These are phyloP conservation scores for Ectropis grisescens DNA, from an alignment of 1,140 invertebrate genomes.

Conservation along the genomic window DNA sequence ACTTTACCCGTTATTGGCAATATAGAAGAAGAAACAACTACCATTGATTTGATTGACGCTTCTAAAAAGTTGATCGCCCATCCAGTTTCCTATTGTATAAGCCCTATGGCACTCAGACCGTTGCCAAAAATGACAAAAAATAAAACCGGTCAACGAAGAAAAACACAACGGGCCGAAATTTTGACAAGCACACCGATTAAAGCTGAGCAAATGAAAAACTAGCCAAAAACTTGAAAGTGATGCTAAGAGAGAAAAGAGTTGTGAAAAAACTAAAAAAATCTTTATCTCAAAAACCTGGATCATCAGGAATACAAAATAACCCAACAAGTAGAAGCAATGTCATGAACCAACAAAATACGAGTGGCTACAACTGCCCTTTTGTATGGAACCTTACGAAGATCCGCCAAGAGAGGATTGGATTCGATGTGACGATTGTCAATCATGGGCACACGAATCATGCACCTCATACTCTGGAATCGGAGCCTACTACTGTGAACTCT, in stretches of 20 bases:
- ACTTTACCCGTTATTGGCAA: neutral
- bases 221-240: neutral
- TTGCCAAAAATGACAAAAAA: constrained; percentile 3
- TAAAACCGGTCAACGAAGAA: constrained; percentile 1
- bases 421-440: constrained; percentile 7
- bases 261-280: neutral
- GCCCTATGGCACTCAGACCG: neutral
- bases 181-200: constrained; percentile 7
- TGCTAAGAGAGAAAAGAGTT: neutral
- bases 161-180: constrained; percentile 4
- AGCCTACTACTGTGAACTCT: constrained; percentile 7
- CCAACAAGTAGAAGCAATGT: neutral
- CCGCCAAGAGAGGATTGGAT: constrained; percentile 15
- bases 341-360: neutral
- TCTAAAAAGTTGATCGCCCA: neutral
- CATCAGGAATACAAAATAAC: neutral
- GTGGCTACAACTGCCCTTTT: constrained; percentile 1
- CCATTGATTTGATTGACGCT: neutral
- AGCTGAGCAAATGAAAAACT: constrained; percentile 4
- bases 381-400: constrained; percentile 9
- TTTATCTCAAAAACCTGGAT: neutral
- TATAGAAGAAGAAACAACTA: neutral
- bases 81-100: neutral
- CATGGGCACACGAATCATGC: constrained; percentile 13
- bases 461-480: constrained; percentile 10